Evolutionary conservation across 2,113 vertebrate species (phyloP).

Genomic region (Rhinolophus ferrumequinum): DNA sequence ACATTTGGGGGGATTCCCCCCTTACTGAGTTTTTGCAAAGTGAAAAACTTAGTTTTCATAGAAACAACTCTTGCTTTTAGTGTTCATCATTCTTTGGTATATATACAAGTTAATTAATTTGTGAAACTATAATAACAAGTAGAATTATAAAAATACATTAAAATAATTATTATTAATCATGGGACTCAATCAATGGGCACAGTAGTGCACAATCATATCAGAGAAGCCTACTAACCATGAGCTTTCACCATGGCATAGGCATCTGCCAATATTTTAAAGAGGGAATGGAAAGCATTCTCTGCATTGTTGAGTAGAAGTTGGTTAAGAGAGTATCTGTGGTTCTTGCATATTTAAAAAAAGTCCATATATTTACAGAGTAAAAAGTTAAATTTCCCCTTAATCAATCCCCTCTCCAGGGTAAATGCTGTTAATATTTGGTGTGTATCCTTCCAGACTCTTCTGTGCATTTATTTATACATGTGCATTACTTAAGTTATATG

Average conservation of each 20-base stretch:
- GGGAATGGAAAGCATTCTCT: neutral
- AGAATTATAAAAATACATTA: conserved; percentile 19
- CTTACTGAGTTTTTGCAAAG: neutral
- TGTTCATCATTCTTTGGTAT: neutral
- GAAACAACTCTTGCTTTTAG: conserved; percentile 20
- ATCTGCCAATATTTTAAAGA: neutral
- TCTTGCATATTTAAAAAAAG: conserved; percentile 12
- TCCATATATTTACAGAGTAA: neutral
- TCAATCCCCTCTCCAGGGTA: neutral
- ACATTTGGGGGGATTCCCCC: neutral
- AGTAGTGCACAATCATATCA: neutral
- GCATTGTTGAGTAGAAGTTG: neutral
- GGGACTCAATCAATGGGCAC: neutral
- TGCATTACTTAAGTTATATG: neutral
- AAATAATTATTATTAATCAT: conserved; percentile 21
- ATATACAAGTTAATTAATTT: conserved; percentile 1
- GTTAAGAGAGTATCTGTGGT: neutral
- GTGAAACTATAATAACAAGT: neutral
- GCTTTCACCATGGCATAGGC: neutral
- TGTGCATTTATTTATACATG: neutral
- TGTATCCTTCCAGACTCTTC: neutral
- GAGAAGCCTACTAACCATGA: neutral
- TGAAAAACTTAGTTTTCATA: conserved; percentile 27
- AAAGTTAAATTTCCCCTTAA: neutral
- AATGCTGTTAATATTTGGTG: neutral